Percentiles rank a stretch among this genome's conserved stretches.
phyloP scores from a whole-genome alignment of 64 coral and sea anemone genomes.

The Montipora capricornis region DNA sequence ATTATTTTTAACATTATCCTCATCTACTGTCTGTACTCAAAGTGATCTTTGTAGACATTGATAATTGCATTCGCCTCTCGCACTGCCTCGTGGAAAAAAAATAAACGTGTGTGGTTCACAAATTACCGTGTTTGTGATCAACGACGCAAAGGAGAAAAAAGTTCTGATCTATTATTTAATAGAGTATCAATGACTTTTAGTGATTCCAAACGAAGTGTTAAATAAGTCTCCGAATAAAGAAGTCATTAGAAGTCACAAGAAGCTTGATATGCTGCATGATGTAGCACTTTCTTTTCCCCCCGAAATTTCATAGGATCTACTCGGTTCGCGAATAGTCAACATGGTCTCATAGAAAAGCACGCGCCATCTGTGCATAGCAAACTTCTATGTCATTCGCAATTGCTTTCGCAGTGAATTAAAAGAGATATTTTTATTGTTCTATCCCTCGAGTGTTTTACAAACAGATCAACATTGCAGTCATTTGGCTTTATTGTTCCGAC shows the following conservation, averaged over 20 bases:
- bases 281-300: too few species aligned
- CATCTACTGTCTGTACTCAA: background rate
- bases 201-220: background rate
- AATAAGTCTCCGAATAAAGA: slow-evolving; percentile 20
- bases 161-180: slow-evolving; percentile 11
- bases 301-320: background rate
- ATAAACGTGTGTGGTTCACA: background rate
- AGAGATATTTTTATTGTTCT: slow-evolving; percentile 59
- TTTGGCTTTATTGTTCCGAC: slow-evolving; percentile 12
- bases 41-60: background rate
- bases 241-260: slow-evolving; percentile 6
- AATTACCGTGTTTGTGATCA: background rate
- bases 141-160: background rate
- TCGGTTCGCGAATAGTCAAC: too few species aligned
- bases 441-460: slow-evolving; percentile 21
- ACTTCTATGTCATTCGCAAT: too few species aligned
- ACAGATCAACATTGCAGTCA: slow-evolving; percentile 27
- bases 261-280: background rate
- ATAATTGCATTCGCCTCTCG: background rate
- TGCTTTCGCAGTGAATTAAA: slow-evolving; percentile 8
- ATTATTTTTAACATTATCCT: too few species aligned
- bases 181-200: slow-evolving; percentile 55
- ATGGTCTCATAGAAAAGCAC: background rate
- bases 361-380: background rate
- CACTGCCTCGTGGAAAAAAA: background rate